A percentile compares a stretch with the other conserved stretches of the same genome.
Conservation (phyloP, 2,888 invertebrate genomes). For the Xanthorhoe designata region DNA sequence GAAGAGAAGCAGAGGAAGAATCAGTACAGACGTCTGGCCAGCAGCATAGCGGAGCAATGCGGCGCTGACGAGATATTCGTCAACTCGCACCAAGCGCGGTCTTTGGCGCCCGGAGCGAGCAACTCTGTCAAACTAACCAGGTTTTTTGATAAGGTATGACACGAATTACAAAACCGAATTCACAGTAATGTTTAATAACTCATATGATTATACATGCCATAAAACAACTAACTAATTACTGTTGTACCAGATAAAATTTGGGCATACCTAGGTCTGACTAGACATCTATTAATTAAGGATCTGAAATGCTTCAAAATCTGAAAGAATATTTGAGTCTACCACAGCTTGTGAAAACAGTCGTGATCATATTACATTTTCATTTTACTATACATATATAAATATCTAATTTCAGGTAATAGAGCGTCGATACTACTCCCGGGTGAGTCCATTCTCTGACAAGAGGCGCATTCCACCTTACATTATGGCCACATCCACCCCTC, state of each 20-base stretch:
- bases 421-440: slow-evolving; percentile 82
- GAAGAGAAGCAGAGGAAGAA: slow-evolving; percentile 90
- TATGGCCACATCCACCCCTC: slow-evolving; percentile 71
- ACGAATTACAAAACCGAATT: background rate
- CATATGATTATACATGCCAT: too few relatives aligned
- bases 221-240: too few relatives aligned
- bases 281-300: too few relatives aligned
- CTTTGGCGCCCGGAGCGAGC: slow-evolving; percentile 96
- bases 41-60: slow-evolving; percentile 94
- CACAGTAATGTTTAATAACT: too few relatives aligned
- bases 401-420: slow-evolving; percentile 75
- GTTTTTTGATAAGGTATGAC: slow-evolving; percentile 94
- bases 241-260: too few relatives aligned
- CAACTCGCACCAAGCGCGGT: slow-evolving; percentile 88
- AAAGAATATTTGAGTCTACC: too few relatives aligned
- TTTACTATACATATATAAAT: background rate
- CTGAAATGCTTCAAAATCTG: too few relatives aligned
- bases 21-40: slow-evolving; percentile 82
- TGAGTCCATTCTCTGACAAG: slow-evolving; percentile 82
- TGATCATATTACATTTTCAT: too few relatives aligned
- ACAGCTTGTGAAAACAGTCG: too few relatives aligned
- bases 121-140: slow-evolving; percentile 96
- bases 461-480: slow-evolving; percentile 75
- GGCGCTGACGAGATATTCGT: slow-evolving; percentile 97
- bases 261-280: too few relatives aligned